Evolutionary conservation across 2,797 vertebrate genomes (phyloP).

Genomic region (Chelmon rostratus): DNA sequence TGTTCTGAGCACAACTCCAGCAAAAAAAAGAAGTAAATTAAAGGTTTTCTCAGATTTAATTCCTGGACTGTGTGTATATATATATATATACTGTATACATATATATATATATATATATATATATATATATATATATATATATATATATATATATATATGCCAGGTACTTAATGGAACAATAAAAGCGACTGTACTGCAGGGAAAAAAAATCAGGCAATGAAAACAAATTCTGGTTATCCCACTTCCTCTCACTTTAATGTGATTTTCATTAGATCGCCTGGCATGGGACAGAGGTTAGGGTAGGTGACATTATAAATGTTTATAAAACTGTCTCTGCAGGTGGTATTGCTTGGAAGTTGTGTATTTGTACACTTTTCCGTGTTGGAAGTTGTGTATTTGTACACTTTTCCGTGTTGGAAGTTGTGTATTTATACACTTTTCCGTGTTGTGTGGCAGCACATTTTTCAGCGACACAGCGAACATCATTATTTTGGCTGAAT

Average conservation of each 20-base stretch:
- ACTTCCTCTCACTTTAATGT: constrained; percentile 70
- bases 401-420: constrained; percentile 51
- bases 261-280: constrained; percentile 70
- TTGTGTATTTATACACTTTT: constrained; percentile 64
- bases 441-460: constrained; percentile 43
- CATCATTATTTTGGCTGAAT: constrained; percentile 44
- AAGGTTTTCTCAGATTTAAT: constrained; percentile 51
- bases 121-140: too few relatives aligned
- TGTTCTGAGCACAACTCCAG: constrained; percentile 48
- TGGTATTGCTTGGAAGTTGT: constrained; percentile 64
- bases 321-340: constrained; percentile 67
- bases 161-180: constrained; percentile 21
- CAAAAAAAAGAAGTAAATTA: background rate
- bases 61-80: constrained; percentile 44
- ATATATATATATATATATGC: too few relatives aligned
- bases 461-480: constrained; percentile 57
- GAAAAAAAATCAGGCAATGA: constrained; percentile 44
- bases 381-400: constrained; percentile 63
- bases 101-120: too few relatives aligned
- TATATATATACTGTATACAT: too few relatives aligned
- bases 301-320: constrained; percentile 70
- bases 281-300: constrained; percentile 56
- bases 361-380: constrained; percentile 61
- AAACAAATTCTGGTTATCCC: constrained; percentile 68
- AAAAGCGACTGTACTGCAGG: constrained; percentile 25